These are phyloP conservation scores for Anarsia innoxiella DNA, from an alignment of 2,888 invertebrate genomes.

Conservation along the genomic window DNA sequence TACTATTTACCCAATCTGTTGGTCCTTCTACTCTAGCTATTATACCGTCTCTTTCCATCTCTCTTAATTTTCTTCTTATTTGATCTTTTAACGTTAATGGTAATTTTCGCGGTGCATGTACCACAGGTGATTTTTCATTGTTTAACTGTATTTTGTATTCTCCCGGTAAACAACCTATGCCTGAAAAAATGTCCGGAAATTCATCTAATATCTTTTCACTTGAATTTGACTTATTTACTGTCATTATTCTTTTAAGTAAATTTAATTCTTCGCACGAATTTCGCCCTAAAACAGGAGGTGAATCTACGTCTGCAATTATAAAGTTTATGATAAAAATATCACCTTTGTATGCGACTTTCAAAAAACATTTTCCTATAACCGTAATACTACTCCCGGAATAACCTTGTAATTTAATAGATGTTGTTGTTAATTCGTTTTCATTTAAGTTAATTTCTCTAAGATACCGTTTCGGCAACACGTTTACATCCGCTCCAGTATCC, in stretches of 20 bases:
- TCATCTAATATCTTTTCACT: conserved; percentile 9
- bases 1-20: conserved; percentile 24
- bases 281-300: conserved; percentile 17
- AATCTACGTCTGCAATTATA: conserved; percentile 15
- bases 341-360: conserved; percentile 17
- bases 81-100: conserved; percentile 13
- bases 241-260: conserved; percentile 16
- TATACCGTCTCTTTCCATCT: conserved; percentile 19
- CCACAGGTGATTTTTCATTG: background rate
- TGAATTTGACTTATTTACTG: conserved; percentile 11
- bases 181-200: conserved; percentile 14
- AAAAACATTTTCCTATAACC: conserved; percentile 16
- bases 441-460: conserved; percentile 7
- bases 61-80: conserved; percentile 18
- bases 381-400: conserved; percentile 18
- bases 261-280: conserved; percentile 18
- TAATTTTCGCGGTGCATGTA: background rate
- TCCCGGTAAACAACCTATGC: conserved; percentile 15
- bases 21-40: conserved; percentile 23
- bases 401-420: conserved; percentile 11
- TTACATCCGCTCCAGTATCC: conserved; percentile 22
- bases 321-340: conserved; percentile 16
- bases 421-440: conserved; percentile 12
- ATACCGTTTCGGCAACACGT: conserved; percentile 17
- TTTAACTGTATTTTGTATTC: conserved; percentile 16